Evolutionary conservation across 2,888 invertebrate genomes (phyloP).

Genomic region (Melangyna quadrimaculata): DNA sequence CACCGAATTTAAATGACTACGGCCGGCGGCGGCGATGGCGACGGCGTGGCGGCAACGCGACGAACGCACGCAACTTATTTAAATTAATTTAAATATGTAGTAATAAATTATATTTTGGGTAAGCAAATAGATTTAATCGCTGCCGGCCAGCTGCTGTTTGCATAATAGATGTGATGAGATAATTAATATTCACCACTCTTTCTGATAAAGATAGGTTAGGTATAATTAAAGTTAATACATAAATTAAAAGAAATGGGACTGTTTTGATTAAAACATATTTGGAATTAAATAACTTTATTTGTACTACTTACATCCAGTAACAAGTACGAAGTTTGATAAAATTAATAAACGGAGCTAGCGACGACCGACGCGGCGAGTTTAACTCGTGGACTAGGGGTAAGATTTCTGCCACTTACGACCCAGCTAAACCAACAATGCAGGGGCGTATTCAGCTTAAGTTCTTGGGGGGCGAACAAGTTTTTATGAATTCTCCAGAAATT

Average conservation of each 20-base stretch:
- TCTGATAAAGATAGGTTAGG: background rate
- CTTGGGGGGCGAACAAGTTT: too few species aligned
- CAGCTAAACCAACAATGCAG: too few species aligned
- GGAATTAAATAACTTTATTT: background rate
- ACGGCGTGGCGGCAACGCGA: too few species aligned
- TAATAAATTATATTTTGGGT: constrained; percentile 29
- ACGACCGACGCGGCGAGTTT: too few species aligned
- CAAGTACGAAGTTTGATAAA: too few species aligned
- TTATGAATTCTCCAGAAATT: too few species aligned
- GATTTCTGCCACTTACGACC: too few species aligned
- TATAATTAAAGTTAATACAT: background rate
- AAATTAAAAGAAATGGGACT: background rate
- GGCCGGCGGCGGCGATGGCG: too few species aligned
- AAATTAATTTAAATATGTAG: background rate
- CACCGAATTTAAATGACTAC: background rate
- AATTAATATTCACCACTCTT: background rate
- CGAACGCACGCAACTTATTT: background rate
- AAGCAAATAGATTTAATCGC: constrained; percentile 16
- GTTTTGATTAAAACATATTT: background rate
- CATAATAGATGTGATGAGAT: constrained; percentile 15
- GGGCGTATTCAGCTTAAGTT: too few species aligned
- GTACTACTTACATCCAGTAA: too few species aligned
- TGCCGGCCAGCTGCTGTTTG: constrained; percentile 3
- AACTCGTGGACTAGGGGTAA: too few species aligned
- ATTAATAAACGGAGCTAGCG: too few species aligned